These are phyloP conservation scores for Ceryle rudis DNA, from an alignment of 2,797 vertebrate species.

Conservation along the genomic window DNA sequence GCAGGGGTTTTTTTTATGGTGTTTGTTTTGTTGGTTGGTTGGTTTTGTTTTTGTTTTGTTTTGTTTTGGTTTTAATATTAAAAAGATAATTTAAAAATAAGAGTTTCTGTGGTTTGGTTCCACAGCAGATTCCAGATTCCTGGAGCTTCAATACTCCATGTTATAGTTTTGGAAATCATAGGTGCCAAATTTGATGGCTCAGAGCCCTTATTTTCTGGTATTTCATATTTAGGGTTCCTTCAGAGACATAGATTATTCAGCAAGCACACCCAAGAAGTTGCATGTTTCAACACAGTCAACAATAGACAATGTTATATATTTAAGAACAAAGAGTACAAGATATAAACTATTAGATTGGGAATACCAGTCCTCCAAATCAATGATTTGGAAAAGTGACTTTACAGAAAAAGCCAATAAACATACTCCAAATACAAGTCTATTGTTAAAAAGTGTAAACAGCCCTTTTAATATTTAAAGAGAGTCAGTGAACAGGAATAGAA, in stretches of 20 bases:
- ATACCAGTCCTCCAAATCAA: neutral
- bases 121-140: neutral
- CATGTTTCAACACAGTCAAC: neutral
- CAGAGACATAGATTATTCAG: neutral
- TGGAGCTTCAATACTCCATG: neutral
- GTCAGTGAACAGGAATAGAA: neutral
- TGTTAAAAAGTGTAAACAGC: neutral
- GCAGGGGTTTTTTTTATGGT: too few relatives aligned
- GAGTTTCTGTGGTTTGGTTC: neutral
- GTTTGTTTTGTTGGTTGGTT: too few relatives aligned
- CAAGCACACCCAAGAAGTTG: neutral
- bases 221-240: neutral
- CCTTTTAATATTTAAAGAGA: neutral
- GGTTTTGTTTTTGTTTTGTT: too few relatives aligned
- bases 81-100: neutral
- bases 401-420: neutral
- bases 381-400: neutral
- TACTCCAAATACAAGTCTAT: neutral
- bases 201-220: neutral
- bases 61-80: too few relatives aligned
- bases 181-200: neutral
- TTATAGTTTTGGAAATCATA: neutral
- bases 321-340: neutral
- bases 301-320: neutral
- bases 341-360: neutral